Percentiles rank a stretch among this genome's conserved stretches.
phyloP scores from a whole-genome alignment of 2,888 invertebrate genomes.

The Muschampia plurimacula region DNA sequence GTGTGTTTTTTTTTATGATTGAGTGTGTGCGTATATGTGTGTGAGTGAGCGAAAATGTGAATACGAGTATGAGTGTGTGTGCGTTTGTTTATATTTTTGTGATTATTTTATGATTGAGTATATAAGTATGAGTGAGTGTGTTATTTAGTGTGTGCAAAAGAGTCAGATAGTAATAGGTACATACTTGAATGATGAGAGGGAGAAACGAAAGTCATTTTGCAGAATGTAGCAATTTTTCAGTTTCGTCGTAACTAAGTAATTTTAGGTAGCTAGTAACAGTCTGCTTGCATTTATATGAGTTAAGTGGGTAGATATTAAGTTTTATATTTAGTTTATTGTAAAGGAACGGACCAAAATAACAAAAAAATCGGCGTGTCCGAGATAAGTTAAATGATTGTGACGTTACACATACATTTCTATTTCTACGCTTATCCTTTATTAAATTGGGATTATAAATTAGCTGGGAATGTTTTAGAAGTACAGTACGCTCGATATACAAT shows the following conservation, averaged over 20 bases:
- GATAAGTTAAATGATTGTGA: neutral
- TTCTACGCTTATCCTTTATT: slow-evolving; percentile 1
- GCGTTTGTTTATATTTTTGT: neutral
- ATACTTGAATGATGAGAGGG: no score
- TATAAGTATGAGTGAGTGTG: neutral
- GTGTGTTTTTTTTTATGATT: no score
- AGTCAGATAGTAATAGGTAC: neutral
- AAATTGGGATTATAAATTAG: neutral
- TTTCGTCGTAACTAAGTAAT: neutral
- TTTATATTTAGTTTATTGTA: neutral
- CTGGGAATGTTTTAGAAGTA: neutral
- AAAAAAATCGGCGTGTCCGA: neutral
- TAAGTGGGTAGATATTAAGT: neutral
- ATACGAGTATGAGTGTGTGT: neutral
- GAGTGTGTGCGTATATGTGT: no score
- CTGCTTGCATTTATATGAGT: neutral
- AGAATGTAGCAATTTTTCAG: slow-evolving; percentile 4
- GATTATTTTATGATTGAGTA: no score
- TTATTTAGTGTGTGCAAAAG: neutral
- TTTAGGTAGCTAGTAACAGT: neutral
- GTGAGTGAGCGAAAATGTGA: neutral
- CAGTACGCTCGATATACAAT: neutral
- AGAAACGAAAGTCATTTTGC: neutral
- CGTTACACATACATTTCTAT: neutral
- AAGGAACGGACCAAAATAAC: neutral